Percentiles rank a stretch among this genome's conserved stretches.
Evolutionary conservation across 1,140 invertebrate genomes (phyloP).

Genomic region (Cydia fagiglandana): DNA sequence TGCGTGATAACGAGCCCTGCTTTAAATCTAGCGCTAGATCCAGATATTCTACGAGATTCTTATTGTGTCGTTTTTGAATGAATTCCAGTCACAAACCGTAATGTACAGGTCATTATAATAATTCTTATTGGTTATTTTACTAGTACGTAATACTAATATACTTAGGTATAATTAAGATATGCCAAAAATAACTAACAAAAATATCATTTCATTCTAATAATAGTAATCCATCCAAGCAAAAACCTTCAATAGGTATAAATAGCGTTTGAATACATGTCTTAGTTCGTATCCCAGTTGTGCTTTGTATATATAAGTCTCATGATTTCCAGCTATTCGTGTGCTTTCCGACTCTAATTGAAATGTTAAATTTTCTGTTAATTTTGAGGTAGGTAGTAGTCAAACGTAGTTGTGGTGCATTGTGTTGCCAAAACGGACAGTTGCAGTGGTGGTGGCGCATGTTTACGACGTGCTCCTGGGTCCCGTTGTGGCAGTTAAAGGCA

Average conservation of each 20-base stretch:
- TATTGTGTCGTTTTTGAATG: background rate
- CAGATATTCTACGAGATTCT: background rate
- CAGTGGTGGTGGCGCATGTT: background rate
- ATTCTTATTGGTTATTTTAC: too few species aligned
- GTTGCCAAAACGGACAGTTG: conserved; percentile 6
- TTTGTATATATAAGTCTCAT: too few species aligned
- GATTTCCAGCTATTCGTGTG: too few species aligned
- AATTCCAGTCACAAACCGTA: background rate
- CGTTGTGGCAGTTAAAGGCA: conserved; percentile 12
- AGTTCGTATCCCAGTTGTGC: too few species aligned
- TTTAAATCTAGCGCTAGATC: background rate
- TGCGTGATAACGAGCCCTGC: background rate
- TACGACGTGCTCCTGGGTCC: background rate
- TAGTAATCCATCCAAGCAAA: too few species aligned
- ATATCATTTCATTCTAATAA: too few species aligned
- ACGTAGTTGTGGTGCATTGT: background rate
- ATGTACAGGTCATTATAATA: too few species aligned
- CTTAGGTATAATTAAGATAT: background rate
- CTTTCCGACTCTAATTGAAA: background rate
- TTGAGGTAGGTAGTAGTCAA: background rate
- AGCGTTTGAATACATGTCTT: too few species aligned
- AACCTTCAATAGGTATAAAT: too few species aligned
- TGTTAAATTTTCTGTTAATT: background rate
- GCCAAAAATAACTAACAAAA: too few species aligned
- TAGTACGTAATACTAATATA: background rate